Evolutionary conservation across 2,797 vertebrate species (phyloP), one percentile per base, ranked within the genome.

Genomic region (Catostomus latipinnis): DNA sequence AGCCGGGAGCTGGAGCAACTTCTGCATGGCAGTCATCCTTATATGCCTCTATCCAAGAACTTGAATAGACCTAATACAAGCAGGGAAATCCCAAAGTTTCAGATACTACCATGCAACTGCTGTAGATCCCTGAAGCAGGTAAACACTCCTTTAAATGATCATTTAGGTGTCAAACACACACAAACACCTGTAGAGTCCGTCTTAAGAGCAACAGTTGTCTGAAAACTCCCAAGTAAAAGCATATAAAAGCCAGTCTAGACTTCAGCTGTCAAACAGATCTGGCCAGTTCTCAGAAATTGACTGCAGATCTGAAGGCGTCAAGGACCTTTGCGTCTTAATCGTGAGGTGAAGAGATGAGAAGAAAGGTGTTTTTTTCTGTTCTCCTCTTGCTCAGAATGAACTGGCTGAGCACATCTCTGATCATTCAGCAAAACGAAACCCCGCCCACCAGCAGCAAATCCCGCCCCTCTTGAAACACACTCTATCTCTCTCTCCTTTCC

Each of bases 1-100:
- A 82, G 92, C 93, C 0, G 97, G 96, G 81, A 98, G 92, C 93
- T 98, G 95, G 81, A 98, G 90, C 85, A 98, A 89, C 85, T 91
- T 96, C 86, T 98, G 97, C 96, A 98, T 96, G 0, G 93, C 87
- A 0, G 91, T 94, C 93, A 95, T 93, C 74, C 71, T 89, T 16
- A 74, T 12, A 5, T 12, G 1, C 48, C 9, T 81, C 11, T 52
- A 2, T 13, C 34, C 34, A 34, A 34, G 34, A 34, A 69, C 52
- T 8, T 9, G 8, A 34, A 34, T 34, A 4, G 34, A 34, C 34
- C 34, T 16, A 45, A n/a, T 50, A 5, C 13, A 16, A 48, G 6
- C 18, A 16, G 14, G 34, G 34, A 34, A 46, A 50, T 9, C 52
- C 56, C 12, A 50, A 4, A 18, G 48, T 22, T 22, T 69, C 56